Evolutionary conservation across 2,888 invertebrate genomes (phyloP), one percentile per base, ranked within the genome.

Genomic region (Pristionchus japonicus): DNA sequence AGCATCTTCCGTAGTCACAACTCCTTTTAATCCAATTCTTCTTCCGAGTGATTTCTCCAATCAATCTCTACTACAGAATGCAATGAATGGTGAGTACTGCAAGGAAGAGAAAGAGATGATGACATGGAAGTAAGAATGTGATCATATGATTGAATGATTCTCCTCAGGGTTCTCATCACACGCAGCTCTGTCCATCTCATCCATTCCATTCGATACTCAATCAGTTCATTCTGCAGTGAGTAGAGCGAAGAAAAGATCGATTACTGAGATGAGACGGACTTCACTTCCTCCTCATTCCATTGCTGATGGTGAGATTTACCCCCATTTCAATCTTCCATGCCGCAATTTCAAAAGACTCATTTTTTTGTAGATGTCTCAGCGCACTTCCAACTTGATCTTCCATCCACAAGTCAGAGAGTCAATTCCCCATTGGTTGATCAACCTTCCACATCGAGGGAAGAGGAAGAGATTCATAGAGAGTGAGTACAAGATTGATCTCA

Each of bases 71-170:
- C 67, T 67, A 4, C 67, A 31, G 15, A 31, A 31, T 67, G 9
- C 31, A 67, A 27, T 67, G 15, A n/a, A 77, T 31, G 74, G 31
- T 77, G 43, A 77, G 20, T 23, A 20, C 31, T 70, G 70, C 9
- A 34, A 77, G 77, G 77, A 31, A 40, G 77, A 77, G 20, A 40
- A 20, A 40, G 77, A 43, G 7, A 20, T 27, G 37, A 37, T 37
- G 34, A 74, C 31, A 40, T 31, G 27, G 74, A 6, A 74, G 7
- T 34, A 34, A 74, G n/a, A n/a, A n/a, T n/a, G n/a, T 74, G 23
- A 74, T 77, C 34, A 77, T n/a, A 34, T 77, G 77, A 77, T 67
- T 34, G 67, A 67, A 52, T 52, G 52, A 52, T 52, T 52, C 52
- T 64, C 74, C n/a, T 74, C 40, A 64, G 64, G 64, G 17, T 13